These are phyloP conservation scores for Penaeus indicus DNA, from an alignment of 1,140 invertebrate genomes.

Conservation along the genomic window DNA sequence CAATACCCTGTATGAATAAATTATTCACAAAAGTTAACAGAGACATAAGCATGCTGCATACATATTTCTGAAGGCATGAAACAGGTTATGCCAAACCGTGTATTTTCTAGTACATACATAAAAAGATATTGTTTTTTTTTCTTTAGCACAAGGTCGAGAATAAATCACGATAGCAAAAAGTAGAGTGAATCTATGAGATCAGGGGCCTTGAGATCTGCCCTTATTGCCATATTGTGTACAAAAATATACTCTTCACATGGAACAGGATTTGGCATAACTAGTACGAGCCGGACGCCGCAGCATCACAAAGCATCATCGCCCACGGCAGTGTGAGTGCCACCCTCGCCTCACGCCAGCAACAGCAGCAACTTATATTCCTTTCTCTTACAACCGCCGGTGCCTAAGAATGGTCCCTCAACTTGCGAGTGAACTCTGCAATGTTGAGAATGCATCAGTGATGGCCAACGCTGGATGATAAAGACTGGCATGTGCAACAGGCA, in stretches of 20 bases:
- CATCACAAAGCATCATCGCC: not conserved
- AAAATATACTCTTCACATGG: constrained; percentile 54
- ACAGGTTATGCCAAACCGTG: constrained; percentile 20
- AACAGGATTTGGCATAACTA: constrained; percentile 53
- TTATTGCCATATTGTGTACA: constrained; percentile 57
- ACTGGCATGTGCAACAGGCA: too few relatives aligned
- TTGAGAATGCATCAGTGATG: too few relatives aligned
- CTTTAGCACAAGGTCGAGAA: too few relatives aligned
- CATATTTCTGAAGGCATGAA: not conserved
- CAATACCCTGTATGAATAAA: constrained; percentile 28
- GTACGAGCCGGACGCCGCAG: constrained; percentile 30
- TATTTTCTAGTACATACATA: not conserved
- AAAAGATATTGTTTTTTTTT: not conserved
- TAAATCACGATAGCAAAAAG: too few relatives aligned
- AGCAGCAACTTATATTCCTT: too few relatives aligned
- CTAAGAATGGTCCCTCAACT: too few relatives aligned
- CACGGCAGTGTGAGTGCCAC: too few relatives aligned
- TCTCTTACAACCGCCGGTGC: too few relatives aligned
- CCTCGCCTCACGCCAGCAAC: too few relatives aligned
- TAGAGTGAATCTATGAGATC: not conserved
- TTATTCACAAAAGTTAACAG: not conserved
- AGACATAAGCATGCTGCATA: not conserved
- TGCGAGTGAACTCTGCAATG: too few relatives aligned
- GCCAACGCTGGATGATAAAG: too few relatives aligned
- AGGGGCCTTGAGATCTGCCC: constrained; percentile 32